These are phyloP conservation scores for Rhizoglyphus robini DNA, from an alignment of 1,140 invertebrate species.

Conservation along the genomic window DNA sequence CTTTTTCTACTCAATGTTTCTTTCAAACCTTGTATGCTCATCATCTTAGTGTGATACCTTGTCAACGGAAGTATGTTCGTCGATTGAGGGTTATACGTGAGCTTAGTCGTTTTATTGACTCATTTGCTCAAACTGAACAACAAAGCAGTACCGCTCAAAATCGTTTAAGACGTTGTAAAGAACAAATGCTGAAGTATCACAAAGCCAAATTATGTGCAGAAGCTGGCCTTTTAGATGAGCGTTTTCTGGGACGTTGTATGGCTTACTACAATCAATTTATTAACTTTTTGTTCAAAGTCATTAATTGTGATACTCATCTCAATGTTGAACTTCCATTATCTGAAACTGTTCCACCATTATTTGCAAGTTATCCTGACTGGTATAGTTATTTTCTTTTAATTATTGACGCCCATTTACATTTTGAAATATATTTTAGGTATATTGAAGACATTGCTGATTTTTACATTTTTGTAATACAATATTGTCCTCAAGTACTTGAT, in stretches of 20 bases:
- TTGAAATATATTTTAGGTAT: no score
- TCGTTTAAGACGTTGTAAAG: slow-evolving; percentile 29
- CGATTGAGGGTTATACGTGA: slow-evolving; percentile 43
- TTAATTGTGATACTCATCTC: slow-evolving; percentile 21
- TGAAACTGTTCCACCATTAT: slow-evolving; percentile 26
- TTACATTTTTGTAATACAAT: slow-evolving; percentile 26
- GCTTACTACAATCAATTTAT: slow-evolving; percentile 66
- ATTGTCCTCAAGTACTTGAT: slow-evolving; percentile 23
- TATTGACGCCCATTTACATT: slow-evolving; percentile 27
- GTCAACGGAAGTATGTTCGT: slow-evolving; percentile 53
- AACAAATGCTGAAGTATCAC: slow-evolving; percentile 36
- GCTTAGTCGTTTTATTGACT: slow-evolving; percentile 56
- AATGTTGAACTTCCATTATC: slow-evolving; percentile 10
- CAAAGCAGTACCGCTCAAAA: not conserved
- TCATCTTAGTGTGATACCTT: slow-evolving; percentile 65
- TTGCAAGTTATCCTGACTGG: slow-evolving; percentile 75
- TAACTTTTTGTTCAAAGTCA: slow-evolving; percentile 51
- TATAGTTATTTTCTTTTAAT: slow-evolving; percentile 53
- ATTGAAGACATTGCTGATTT: slow-evolving; percentile 33
- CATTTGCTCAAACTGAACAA: slow-evolving; percentile 44
- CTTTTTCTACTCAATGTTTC: slow-evolving; percentile 77
- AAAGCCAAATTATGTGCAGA: slow-evolving; percentile 40
- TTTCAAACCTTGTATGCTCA: slow-evolving; percentile 67
- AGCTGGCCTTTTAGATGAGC: slow-evolving; percentile 51
- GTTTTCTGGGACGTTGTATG: slow-evolving; percentile 50